Conservation (phyloP, 1,140 invertebrate genomes). For the Drosophila erecta region DNA sequence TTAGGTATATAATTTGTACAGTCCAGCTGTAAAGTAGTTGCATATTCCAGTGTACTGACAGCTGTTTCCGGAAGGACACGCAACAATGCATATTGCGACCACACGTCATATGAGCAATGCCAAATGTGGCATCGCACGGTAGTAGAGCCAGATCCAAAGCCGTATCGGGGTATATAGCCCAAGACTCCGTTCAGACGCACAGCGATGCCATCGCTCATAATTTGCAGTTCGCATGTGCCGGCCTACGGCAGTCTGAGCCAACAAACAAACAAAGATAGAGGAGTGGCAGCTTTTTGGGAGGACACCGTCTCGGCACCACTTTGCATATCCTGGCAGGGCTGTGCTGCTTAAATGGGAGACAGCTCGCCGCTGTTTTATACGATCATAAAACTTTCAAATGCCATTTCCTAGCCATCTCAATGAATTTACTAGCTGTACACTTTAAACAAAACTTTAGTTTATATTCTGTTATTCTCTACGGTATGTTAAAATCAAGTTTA, state of each 20-base stretch:
- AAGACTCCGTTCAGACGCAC: conserved; percentile 35
- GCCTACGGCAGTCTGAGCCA: conserved; percentile 48
- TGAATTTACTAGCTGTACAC: conserved; percentile 42
- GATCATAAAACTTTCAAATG: conserved; percentile 69
- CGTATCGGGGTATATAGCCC: conserved; percentile 10
- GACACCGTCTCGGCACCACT: conserved; percentile 56
- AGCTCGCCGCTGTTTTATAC: conserved; percentile 45
- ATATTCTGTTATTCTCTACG: too few relatives aligned
- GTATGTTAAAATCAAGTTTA: too few relatives aligned
- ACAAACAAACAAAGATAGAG: conserved; percentile 45
- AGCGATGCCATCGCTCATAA: conserved; percentile 71
- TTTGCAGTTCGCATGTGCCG: conserved; percentile 71
- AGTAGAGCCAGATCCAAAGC: conserved; percentile 11
- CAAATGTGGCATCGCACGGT: conserved; percentile 46
- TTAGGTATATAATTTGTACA: not conserved
- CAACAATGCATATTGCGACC: conserved; percentile 79
- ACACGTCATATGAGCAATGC: conserved; percentile 75
- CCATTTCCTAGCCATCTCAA: conserved; percentile 42
- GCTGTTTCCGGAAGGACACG: conserved; percentile 64
- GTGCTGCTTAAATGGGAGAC: conserved; percentile 9
- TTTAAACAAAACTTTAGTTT: too few relatives aligned
- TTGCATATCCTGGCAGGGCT: conserved; percentile 63
- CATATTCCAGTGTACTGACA: conserved; percentile 19
- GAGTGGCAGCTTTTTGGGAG: not conserved
- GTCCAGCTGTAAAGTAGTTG: not conserved